Evolutionary conservation across 2,888 invertebrate species (phyloP).

Genomic region (Mylabris sibirica): DNA sequence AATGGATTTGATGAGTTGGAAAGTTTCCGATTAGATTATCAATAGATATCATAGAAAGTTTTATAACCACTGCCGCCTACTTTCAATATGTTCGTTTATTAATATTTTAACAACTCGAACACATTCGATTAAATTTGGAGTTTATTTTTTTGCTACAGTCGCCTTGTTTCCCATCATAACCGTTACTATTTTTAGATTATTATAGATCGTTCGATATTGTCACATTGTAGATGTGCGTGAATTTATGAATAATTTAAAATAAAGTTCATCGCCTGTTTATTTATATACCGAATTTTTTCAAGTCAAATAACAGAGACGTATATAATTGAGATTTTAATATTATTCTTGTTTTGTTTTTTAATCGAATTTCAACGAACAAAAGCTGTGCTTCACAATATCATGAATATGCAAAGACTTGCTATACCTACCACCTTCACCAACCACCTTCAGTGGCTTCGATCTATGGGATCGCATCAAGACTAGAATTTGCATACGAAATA

Average conservation of each 20-base stretch:
- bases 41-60: neutral
- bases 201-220: too few species aligned
- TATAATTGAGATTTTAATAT: too few species aligned
- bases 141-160: neutral
- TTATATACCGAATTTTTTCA: too few species aligned
- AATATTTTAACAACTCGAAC: neutral
- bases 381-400: constrained; percentile 3
- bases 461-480: neutral
- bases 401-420: constrained; percentile 8
- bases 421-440: too few species aligned
- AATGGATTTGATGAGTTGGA: constrained; percentile 7
- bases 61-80: neutral
- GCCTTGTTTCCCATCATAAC: too few species aligned
- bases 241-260: constrained; percentile 16
- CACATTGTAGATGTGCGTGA: neutral
- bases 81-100: neutral
- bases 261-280: too few species aligned
- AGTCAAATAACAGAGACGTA: too few species aligned
- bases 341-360: neutral
- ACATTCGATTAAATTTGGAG: neutral
- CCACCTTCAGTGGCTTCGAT: neutral
- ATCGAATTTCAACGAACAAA: constrained; percentile 3
- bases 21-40: constrained; percentile 15
- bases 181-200: too few species aligned
- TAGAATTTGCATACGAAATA: constrained; percentile 7